These are phyloP conservation scores for Empidonax traillii DNA, from an alignment of 2,113 vertebrate genomes.

Conservation along the genomic window DNA sequence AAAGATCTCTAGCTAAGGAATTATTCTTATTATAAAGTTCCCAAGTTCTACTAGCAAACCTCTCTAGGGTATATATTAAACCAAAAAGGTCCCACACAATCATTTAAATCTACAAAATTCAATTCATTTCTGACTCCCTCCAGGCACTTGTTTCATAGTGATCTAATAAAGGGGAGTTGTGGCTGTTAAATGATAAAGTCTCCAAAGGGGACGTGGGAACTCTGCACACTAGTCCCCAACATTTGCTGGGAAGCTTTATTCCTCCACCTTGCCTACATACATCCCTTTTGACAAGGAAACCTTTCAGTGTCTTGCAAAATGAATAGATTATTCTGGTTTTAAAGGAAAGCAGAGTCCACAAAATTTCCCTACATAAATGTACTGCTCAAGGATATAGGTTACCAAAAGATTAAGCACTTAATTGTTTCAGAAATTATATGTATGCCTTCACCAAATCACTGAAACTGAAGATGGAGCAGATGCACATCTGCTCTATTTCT, in stretches of 20 bases:
- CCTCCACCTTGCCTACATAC: background rate
- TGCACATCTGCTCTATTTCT: background rate
- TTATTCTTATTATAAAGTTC: slow-evolving; percentile 59
- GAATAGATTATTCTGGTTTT: background rate
- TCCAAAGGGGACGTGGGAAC: slow-evolving; percentile 30
- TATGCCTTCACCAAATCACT: background rate
- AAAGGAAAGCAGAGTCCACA: background rate
- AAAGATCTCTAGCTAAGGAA: slow-evolving; percentile 64
- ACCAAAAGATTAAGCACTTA: background rate
- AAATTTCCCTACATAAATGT: background rate
- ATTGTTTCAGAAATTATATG: background rate
- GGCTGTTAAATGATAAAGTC: slow-evolving; percentile 56
- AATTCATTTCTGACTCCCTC: slow-evolving; percentile 61
- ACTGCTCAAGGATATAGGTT: background rate
- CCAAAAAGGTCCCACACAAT: slow-evolving; percentile 54
- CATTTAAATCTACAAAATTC: slow-evolving; percentile 65
- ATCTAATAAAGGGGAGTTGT: slow-evolving; percentile 54
- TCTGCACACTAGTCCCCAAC: background rate
- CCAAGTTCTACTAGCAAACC: slow-evolving; percentile 25
- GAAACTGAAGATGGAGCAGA: background rate
- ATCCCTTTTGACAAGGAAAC: background rate
- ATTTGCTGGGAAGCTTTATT: slow-evolving; percentile 38
- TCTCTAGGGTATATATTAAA: slow-evolving; percentile 60
- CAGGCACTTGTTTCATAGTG: slow-evolving; percentile 44
- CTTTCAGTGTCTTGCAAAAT: background rate